Evolutionary conservation across 2,113 vertebrate species (phyloP), one percentile per base, ranked within the genome.

Genomic region (Megalops atlanticus): DNA sequence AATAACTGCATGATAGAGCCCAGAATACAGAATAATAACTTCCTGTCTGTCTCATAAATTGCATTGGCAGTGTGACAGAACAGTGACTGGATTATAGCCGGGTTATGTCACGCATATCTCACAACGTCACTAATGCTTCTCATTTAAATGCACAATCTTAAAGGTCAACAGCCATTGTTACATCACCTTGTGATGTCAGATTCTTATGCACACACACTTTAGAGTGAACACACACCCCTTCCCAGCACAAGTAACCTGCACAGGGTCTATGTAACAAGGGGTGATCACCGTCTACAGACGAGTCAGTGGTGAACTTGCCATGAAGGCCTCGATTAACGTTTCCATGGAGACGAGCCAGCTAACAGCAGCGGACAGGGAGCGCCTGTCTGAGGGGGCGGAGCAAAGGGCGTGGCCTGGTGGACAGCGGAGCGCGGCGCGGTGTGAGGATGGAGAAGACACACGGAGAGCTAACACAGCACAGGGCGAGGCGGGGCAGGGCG

Each of bases 371-470:
- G 41, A 75, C 10, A 49, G 77, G 21, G 16, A 64, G 11, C 38
- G 14, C 11, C 27, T 3, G 33, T 71, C 43, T 45, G 24, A 75
- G 52, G 69, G 16, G 41, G 64, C 27, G 0, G 3, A 5, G 38
- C 72, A 38, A 64, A 78, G 54, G 39, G 52, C 36, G 54, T 12
- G 36, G 38, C 49, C 49, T 7, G 76, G 38, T 2, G 24, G 35
- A 41, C 31, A 52, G 16, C 54, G 4, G 40, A n/a, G 1, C 38
- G 80, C 54, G 81, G 81, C 27, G 80, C 72, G 83, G 84, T 85
- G 77, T 80, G 43, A 69, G 74, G 76, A 80, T 64, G 86, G 86
- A 83, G 21, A 72, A 54, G 24, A 78, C 38, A 47, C 41, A 78
- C n/a, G 27, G 47, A 84, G 43, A 6, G 1, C 14, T 21, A 72